Conservation (phyloP, 2,888 invertebrate genomes). For the Fragum sueziense region DNA sequence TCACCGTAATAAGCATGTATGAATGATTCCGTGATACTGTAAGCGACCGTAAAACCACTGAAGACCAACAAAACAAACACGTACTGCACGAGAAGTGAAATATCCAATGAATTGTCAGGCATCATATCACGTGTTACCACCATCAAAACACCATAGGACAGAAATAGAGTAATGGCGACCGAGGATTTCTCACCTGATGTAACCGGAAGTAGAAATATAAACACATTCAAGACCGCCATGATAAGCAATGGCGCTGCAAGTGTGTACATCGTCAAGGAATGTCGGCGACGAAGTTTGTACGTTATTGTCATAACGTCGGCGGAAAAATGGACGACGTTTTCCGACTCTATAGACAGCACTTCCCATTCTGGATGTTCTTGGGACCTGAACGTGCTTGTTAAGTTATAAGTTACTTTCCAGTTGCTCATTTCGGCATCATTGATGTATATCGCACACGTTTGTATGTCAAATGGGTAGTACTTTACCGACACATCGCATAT, state of each 20-base stretch:
- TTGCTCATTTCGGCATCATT: background rate
- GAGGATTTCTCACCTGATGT: conserved; percentile 9
- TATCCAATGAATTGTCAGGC: background rate
- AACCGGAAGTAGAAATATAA: background rate
- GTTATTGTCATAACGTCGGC: background rate
- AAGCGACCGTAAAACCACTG: conserved; percentile 1
- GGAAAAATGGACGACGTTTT: background rate
- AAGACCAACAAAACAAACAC: background rate
- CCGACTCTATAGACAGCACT: background rate
- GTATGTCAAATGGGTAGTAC: conserved; percentile 1
- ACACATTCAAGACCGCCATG: background rate
- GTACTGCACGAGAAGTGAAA: background rate
- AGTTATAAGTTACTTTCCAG: background rate
- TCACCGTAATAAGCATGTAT: background rate
- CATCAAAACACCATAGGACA: conserved; percentile 1
- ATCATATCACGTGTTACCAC: conserved; percentile 4
- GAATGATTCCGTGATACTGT: background rate
- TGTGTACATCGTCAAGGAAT: background rate
- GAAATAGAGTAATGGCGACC: conserved; percentile 2
- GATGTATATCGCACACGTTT: background rate
- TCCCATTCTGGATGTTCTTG: conserved; percentile 11
- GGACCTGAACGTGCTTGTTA: background rate
- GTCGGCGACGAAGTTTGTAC: background rate
- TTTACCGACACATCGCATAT: conserved; percentile 8
- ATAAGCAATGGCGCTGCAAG: background rate